Conservation (phyloP, 2,113 vertebrate genomes). For the Rhegmatorhina hoffmannsi region DNA sequence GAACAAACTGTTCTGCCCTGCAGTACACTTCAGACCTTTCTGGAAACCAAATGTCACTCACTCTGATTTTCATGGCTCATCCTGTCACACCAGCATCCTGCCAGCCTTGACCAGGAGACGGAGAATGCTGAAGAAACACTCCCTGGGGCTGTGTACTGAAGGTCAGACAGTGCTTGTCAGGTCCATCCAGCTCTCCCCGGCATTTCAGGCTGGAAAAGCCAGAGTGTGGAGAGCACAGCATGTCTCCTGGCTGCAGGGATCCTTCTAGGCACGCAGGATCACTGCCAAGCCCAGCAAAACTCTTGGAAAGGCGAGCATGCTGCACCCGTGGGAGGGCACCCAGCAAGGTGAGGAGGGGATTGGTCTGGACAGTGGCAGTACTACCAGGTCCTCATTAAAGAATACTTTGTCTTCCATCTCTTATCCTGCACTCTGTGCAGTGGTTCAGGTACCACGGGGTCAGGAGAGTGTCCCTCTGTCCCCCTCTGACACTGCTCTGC, state of each 20-base stretch:
- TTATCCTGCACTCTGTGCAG: not conserved
- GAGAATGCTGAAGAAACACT: not conserved
- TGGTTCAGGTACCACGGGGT: not conserved
- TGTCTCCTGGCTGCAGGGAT: not conserved
- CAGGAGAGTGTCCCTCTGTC: not conserved
- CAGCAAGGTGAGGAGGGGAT: not conserved
- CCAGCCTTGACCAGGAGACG: not conserved
- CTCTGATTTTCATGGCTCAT: not conserved
- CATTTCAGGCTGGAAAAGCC: not conserved
- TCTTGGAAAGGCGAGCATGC: not conserved
- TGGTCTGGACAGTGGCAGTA: not conserved
- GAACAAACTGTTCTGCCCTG: not conserved
- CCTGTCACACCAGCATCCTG: not conserved
- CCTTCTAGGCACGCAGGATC: not conserved
- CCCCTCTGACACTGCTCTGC: not conserved
- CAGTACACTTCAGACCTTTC: not conserved
- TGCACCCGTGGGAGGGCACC: fast-evolving
- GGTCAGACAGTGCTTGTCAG: not conserved
- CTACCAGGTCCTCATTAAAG: not conserved
- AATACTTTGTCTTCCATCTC: not conserved
- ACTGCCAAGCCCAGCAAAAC: not conserved
- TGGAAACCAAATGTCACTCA: not conserved
- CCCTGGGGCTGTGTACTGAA: not conserved
- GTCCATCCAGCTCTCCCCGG: not conserved
- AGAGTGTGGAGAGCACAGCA: not conserved